Evolutionary conservation across 2,888 invertebrate genomes (phyloP), one percentile per base, ranked within the genome.

Genomic region (Operophtera brumata): DNA sequence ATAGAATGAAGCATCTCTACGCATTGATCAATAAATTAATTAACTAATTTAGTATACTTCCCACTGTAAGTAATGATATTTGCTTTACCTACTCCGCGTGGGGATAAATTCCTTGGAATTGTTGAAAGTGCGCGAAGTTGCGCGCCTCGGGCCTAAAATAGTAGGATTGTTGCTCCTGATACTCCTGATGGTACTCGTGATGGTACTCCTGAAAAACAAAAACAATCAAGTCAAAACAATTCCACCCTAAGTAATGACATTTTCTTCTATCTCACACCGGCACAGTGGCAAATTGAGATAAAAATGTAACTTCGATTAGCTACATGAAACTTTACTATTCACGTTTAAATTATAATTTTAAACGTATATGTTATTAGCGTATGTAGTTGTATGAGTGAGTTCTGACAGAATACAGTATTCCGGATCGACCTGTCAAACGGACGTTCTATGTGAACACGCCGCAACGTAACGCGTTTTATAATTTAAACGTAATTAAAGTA

Each of bases 41-140:
- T 92, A 92, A 91, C 92, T 92, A 92, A 91, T 91, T 82, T 92
- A 92, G 91, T 92, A 92, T 91, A 92, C 92, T 91, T 82, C 87
- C 87, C 90, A 77, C 81, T 77, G 79, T 84, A 80, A 75, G 77
- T 86, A 82, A 82, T 88, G 86, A 88, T 90, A 88, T 87, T 86
- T 75, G 78, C 85, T 88, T 84, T 81, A n/a, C n/a, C n/a, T n/a
- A 84, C 77, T 84, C 78, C 82, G 82, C 71, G 78, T 82, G 77
- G 83, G 73, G 49, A 80, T 84, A 84, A 85, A 87, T 86, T 87
- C 88, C 86, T 80, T 80, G 73, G 84, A 85, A 87, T 81, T 84
- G 79, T 81, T 82, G 85, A 82, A 80, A 85, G 76, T 80, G 79
- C 83, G 85, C 82, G 77, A 76, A 72, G 72, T 76, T 65, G 77